These are phyloP conservation scores for Diphyllodes magnificus DNA, from an alignment of 2,113 vertebrate species.

Conservation along the genomic window DNA sequence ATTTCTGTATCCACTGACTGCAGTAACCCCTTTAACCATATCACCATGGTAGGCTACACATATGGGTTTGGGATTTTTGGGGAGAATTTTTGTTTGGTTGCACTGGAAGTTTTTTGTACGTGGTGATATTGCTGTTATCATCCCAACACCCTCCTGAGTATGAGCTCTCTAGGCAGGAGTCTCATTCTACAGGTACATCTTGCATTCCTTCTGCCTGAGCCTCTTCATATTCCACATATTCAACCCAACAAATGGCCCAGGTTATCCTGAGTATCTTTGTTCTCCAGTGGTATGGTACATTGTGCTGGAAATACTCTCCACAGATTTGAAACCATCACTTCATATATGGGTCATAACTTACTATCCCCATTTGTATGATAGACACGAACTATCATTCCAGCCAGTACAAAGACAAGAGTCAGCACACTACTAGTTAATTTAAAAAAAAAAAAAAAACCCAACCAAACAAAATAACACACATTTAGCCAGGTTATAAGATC, in stretches of 20 bases:
- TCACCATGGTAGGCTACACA: too few species aligned
- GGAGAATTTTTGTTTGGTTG: not conserved
- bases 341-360: not conserved
- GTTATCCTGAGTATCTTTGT: not conserved
- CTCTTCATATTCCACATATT: not conserved
- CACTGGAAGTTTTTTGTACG: rapidly evolving
- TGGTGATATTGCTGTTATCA: not conserved
- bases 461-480: not conserved
- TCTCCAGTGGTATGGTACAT: not conserved
- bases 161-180: not conserved
- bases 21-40: not conserved
- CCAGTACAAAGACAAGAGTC: not conserved
- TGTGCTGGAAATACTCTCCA: not conserved
- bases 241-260: not conserved
- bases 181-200: rapidly evolving
- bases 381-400: not conserved
- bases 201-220: not conserved
- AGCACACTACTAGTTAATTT: not conserved
- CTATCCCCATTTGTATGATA: too few species aligned
- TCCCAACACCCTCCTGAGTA: not conserved
- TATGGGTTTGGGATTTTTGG: rapidly evolving
- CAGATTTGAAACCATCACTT: not conserved
- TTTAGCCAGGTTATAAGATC: not conserved
- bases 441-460: not conserved
- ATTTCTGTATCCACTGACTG: not conserved